Evolutionary conservation across 2,888 invertebrate species (phyloP), one percentile per base, ranked within the genome.

Genomic region (Crocallis elinguaria): DNA sequence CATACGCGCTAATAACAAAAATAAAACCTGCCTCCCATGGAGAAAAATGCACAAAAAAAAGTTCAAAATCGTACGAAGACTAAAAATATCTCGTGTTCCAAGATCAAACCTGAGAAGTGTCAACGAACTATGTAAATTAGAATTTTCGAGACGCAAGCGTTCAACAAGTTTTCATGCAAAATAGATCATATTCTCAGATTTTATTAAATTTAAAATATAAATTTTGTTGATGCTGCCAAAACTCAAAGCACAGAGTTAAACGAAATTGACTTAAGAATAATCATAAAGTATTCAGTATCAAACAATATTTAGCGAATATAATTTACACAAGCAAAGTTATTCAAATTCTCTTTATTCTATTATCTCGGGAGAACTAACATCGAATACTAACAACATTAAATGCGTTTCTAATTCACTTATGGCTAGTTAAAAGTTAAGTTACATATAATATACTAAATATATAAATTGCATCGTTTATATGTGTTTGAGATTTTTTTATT

Each of bases 1-100:
- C 77, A 69, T 75, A 72, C 75, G 77, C 71, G 82, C 82, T 86
- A 83, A 84, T 88, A 88, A 86, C 86, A 63, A 86, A 89, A 89
- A 89, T 88, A 87, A 87, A 82, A 80, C 78, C 32, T 71, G 75
- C 77, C 84, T 80, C 85, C 81, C 83, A 81, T 78, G 82, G 73
- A 72, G 82, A 64, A 71, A 82, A 74, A 74, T 69, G 60, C 71
- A 74, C 59, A 73, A 75, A 79, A 75, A 79, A 69, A 64, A 43
- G 46, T 37, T 2, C 7, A 49, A 50, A 52, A 38, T 59, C 52
- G 49, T 53, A 45, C 48, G 42, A 60, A 52, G 51, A 66, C 57
- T 49, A 60, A 60, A 60, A 43, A 60, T 60, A 61, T 46, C 50
- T 50, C 51, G 29, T 33, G 36, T 54, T 67, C 67, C 67, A 71